Base-by-base conservation (phyloP, 1,140 invertebrate species). In the Cheumatopsyche charites region DNA sequence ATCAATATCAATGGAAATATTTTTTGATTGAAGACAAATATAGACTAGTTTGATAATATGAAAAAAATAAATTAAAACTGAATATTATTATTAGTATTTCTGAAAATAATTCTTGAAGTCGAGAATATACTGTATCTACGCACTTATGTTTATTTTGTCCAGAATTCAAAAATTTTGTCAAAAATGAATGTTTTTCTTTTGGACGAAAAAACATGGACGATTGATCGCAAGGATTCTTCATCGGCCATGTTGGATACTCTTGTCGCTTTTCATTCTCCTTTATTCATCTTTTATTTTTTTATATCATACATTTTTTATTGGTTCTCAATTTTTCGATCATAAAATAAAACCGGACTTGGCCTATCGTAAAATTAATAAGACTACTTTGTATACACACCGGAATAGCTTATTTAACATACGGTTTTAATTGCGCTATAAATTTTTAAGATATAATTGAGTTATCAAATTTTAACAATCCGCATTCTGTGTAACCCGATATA, bases 401-500 rank as follows among this genome's bases (percentile, higher is more conserved):
- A 42, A 41, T 43, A 43, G 41, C 63, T 66, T 49, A 47, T 49
- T 66, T 66, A 63, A 63, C 62, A 49, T 66, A 66, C 23, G 21
- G 25, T 47, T 66, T 66, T 66, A 66, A 66, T 66, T 66, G 23
- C 47, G 63, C 36, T 23, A 42, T 66, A 66, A 66, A 66, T 66
- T 66, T 66, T 66, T 66, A 66, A 66, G 42, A 66, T 66, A 66
- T 66, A 66, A 66, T 66, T 66, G 63, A 66, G 63, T 66, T 42
- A 66, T 66, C 63, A 66, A 49, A 49, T 66, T 29, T 47, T 66
- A 66, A 66, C 36, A 41, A 47, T 25, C 17, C 15, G 1, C 45
- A 26, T 26, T 66, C 47, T 66, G 47, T 65, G n/a, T n/a, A n/a
- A n/a, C n/a, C n/a, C n/a, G n/a, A n/a, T n/a, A n/a, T n/a, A n/a